A percentile compares a stretch with the other conserved stretches of the same genome.
Evolutionary conservation across 2,888 invertebrate species (phyloP).

Genomic region (Stegana nigrithorax): DNA sequence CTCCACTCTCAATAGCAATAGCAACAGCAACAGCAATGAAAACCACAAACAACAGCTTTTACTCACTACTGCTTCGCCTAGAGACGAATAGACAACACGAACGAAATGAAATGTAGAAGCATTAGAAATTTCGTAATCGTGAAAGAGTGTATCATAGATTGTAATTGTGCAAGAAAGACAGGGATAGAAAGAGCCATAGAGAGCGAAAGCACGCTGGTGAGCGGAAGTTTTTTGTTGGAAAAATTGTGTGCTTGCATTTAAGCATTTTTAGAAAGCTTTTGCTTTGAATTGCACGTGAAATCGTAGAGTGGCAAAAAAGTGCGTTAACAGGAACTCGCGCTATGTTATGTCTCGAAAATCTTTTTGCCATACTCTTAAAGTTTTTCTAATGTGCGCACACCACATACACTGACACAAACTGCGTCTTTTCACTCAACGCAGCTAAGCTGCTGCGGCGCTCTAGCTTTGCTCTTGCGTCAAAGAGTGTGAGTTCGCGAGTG

Average conservation of each 20-base stretch:
- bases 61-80: neutral
- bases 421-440: neutral
- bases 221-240: neutral
- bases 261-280: slow-evolving; percentile 2
- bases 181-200: neutral
- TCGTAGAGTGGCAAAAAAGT: slow-evolving; percentile 4
- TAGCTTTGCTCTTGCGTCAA: neutral
- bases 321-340: neutral
- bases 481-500: neutral
- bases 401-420: slow-evolving; percentile 18
- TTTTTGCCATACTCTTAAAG: no score
- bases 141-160: neutral
- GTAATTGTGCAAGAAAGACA: neutral
- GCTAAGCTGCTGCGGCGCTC: neutral
- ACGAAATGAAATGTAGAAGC: slow-evolving; percentile 4
- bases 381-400: no score
- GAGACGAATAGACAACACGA: neutral
- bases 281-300: neutral
- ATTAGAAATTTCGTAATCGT: slow-evolving; percentile 5
- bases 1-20: slow-evolving; percentile 62
- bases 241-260: neutral
- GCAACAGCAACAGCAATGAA: slow-evolving; percentile 17
- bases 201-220: neutral
- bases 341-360: no score
- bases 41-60: slow-evolving; percentile 19